Evolutionary conservation across 2,888 invertebrate species (phyloP), one percentile per base, ranked within the genome.

Genomic region (Campoplex nolae): DNA sequence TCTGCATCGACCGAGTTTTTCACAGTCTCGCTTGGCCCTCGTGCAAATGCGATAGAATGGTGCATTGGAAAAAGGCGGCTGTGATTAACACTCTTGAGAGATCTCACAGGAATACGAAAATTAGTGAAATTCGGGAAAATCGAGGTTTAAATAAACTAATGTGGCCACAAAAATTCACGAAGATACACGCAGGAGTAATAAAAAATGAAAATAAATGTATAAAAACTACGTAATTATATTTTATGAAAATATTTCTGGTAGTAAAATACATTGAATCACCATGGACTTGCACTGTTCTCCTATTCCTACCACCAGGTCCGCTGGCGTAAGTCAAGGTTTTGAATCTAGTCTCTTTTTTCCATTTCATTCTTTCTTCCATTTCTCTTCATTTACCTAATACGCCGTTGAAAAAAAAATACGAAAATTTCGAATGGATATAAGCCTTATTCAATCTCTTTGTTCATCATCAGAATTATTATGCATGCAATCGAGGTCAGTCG

Each of bases 291-390:
- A 81, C 88, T 90, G 88, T 65, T 90, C 84, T 87, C 88, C 89
- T 88, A 88, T 54, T 87, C 38, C 65, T 51, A 73, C 84, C 76
- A 85, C 87, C 87, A 85, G 87, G 84, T 81, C 84, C 88, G 85
- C 87, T 86, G 88, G 88, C 88, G 88, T 87, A 84, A 70, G 87
- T 83, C 80, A 83, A 83, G 74, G 54, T 75, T 42, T 56, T 76
- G 23, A 23, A 58, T 48, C 42, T 23, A 18, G 23, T 18, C 58
- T 68, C 45, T 16, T 23, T 70, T 76, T 48, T 48, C 18, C 48
- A 58, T 28, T 2, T 38, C 62, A 38, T 76, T 76, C 48, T 23
- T 70, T 76, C 62, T 62, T 62, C 18, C 62, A 45, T 45, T 62
- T 48, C 38, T 58, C 76, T 45, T 45, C 11, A 45, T 3, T 45